Base-by-base conservation (phyloP, 2,113 vertebrate species). In the Oxyruncus cristatus region DNA sequence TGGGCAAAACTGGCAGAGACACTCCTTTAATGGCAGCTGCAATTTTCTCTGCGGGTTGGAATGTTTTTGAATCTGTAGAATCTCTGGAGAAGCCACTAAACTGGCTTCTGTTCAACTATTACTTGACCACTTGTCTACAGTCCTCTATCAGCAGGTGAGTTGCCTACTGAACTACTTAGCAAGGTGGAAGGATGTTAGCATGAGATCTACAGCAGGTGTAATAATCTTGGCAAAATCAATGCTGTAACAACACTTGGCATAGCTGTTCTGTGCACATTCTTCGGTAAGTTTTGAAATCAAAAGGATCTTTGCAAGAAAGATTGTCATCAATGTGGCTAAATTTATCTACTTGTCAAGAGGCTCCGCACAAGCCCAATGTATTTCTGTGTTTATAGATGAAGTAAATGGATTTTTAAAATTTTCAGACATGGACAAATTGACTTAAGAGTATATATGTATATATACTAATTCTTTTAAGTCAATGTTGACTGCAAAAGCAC, bases 71-170 rank as follows among this genome's bases (percentile, higher is more conserved):
- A 95, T 99, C 99, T 97, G 98, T 99, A 6, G 98, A 98, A 55
- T 99, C 99, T 23, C 95, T 99, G 97, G 99, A 99, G 96, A 99
- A 99, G 97, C 99, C 99, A 61, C 97, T 99, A 68, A 99, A 99
- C 96, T 99, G 99, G 97, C 98, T 99, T 97, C 98, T 99, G 93
- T 99, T 99, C 98, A 99, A 99, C 98, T 99, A 99, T 97, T 99
- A 99, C 97, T 98, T 99, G 98, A 99, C 99, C 89, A 99, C 99
- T 97, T 99, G 99, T 97, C 99, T 99, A 70, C 99, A 99, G 80
- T 99, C 99, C 85, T 99, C 99, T 41, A 97, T 99, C 95, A 98
- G 98, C 97, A 99, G 99, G 99, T 99, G 97, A 98, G 98, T 98
- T 88, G 90, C 78, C 66, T 92, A 92, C 35, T 52, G 32, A 91